Percentiles rank a stretch among this genome's conserved stretches.
These are phyloP conservation scores for Mythimna lalbum DNA, from an alignment of 2,888 invertebrate genomes.

Conservation along the genomic window DNA sequence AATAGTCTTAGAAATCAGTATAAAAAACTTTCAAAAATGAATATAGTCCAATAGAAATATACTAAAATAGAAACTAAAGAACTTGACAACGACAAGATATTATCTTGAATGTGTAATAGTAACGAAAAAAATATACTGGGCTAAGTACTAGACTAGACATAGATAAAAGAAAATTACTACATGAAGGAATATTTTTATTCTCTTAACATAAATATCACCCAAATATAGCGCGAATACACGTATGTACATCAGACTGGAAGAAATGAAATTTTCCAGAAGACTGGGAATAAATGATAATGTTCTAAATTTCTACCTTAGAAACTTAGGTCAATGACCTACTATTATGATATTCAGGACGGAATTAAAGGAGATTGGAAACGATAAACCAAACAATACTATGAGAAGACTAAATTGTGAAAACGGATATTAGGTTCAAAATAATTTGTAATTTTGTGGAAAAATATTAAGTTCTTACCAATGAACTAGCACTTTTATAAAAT, in stretches of 20 bases:
- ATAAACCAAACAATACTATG: slow-evolving; percentile 29
- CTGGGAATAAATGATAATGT: slow-evolving; percentile 29
- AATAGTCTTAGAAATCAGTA: no score
- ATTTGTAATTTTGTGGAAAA: slow-evolving; percentile 3
- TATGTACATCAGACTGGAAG: slow-evolving; percentile 23
- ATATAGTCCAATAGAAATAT: neutral
- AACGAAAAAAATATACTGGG: neutral
- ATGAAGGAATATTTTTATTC: slow-evolving; percentile 13
- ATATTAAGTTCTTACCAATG: neutral
- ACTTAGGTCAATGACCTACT: slow-evolving; percentile 11
- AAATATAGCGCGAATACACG: slow-evolving; percentile 5
- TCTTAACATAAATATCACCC: slow-evolving; percentile 21
- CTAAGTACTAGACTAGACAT: slow-evolving; percentile 6
- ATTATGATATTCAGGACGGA: slow-evolving; percentile 11
- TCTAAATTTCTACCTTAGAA: slow-evolving; percentile 20
- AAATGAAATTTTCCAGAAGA: slow-evolving; percentile 36
- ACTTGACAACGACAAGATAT: neutral
- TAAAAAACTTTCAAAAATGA: neutral
- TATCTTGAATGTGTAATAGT: neutral
- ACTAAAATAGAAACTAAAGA: neutral
- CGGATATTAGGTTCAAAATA: slow-evolving; percentile 10
- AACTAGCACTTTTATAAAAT: no score
- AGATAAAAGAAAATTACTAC: slow-evolving; percentile 21
- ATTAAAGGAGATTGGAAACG: slow-evolving; percentile 24
- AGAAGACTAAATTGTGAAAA: slow-evolving; percentile 16